These are phyloP conservation scores for Barnardius zonarius DNA, from an alignment of 2,113 vertebrate species.

Conservation along the genomic window DNA sequence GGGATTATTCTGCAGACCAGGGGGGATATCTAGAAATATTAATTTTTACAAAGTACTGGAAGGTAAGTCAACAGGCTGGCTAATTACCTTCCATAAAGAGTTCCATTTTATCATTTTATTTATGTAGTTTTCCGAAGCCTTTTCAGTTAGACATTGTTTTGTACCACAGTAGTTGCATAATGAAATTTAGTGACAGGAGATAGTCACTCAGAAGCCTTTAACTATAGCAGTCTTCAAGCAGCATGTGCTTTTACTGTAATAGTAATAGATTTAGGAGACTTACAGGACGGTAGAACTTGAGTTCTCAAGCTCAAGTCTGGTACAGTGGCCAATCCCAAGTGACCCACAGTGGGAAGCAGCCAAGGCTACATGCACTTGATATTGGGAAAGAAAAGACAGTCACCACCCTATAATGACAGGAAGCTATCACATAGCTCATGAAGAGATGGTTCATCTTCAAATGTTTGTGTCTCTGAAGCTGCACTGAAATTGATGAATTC, in stretches of 20 bases:
- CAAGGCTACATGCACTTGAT: background rate
- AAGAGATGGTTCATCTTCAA: background rate
- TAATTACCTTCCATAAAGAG: background rate
- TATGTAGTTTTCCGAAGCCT: background rate
- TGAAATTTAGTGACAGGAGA: background rate
- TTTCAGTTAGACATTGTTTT: background rate
- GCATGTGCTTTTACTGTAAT: background rate
- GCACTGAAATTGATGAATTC: background rate
- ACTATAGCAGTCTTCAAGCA: background rate
- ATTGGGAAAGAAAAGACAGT: background rate
- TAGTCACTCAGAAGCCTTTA: background rate
- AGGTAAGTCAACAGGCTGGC: background rate
- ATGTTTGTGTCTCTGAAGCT: background rate
- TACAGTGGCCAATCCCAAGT: background rate
- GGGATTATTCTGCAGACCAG: background rate
- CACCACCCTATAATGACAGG: background rate
- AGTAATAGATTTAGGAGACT: background rate
- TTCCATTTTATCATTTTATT: background rate
- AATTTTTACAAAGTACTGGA: background rate
- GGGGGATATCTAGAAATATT: background rate
- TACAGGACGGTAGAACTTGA: background rate
- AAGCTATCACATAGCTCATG: background rate
- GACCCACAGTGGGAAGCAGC: background rate
- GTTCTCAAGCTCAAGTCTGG: background rate
- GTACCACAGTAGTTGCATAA: background rate